A percentile compares a stretch with the other conserved stretches of the same genome.
Evolutionary conservation across 2,888 invertebrate genomes (phyloP).

Genomic region (Callyntrura sp.): DNA sequence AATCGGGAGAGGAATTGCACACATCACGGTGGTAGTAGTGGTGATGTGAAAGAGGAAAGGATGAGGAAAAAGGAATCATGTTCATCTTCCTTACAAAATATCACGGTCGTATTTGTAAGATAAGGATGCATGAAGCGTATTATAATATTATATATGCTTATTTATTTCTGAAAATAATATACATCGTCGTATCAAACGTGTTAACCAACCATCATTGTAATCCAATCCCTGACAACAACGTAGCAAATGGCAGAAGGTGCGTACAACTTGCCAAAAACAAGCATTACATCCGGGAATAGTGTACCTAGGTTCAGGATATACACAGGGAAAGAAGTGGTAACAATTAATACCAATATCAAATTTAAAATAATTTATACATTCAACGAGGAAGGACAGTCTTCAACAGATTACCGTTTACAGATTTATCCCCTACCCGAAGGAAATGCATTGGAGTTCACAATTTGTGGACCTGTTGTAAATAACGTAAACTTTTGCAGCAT

Average conservation of each 20-base stretch:
- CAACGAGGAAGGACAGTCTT: no score
- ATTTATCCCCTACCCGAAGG: no score
- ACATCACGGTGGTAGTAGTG: background rate
- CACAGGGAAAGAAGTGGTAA: background rate
- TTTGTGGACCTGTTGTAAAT: no score
- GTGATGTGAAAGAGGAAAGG: background rate
- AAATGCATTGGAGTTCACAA: no score
- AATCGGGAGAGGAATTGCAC: background rate
- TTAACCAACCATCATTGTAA: slow-evolving; percentile 4
- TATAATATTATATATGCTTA: background rate
- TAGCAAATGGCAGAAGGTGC: slow-evolving; percentile 59
- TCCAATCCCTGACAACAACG: slow-evolving; percentile 56
- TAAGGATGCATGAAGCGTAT: slow-evolving; percentile 13
- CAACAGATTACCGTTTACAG: no score
- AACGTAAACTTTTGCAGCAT: no score
- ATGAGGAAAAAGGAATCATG: background rate
- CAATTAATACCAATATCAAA: no score
- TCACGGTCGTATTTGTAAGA: slow-evolving; percentile 25
- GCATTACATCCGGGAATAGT: no score
- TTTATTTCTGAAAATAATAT: background rate
- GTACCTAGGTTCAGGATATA: no score
- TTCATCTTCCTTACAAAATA: slow-evolving; percentile 34
- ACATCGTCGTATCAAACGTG: slow-evolving; percentile 25
- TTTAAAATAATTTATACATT: no score
- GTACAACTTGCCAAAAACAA: slow-evolving; percentile 59